Percentiles rank a stretch among this genome's conserved stretches.
These are phyloP conservation scores for Diplogasteroides magnus DNA, from an alignment of 1,140 invertebrate genomes.

Conservation along the genomic window DNA sequence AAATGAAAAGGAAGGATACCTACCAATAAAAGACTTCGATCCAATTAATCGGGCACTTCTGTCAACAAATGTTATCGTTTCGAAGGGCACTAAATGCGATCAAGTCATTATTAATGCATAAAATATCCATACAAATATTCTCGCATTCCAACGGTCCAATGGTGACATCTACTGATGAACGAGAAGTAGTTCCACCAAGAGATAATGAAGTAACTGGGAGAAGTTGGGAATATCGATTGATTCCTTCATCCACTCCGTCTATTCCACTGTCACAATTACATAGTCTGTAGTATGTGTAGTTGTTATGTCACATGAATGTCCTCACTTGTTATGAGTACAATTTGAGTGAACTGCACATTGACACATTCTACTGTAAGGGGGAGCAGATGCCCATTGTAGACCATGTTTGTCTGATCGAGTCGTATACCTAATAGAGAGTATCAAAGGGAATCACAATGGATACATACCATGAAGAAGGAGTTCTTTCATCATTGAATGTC, in stretches of 20 bases:
- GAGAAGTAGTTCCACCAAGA: constrained; percentile 43
- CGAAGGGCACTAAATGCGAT: constrained; percentile 44
- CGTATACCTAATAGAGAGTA: constrained; percentile 31
- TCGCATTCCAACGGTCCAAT: constrained; percentile 46
- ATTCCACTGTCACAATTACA: constrained; percentile 52
- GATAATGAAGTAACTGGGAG: constrained; percentile 52
- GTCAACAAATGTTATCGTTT: constrained; percentile 50
- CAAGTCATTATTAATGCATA: not conserved
- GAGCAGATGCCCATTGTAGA: constrained; percentile 49
- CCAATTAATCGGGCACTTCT: constrained; percentile 51
- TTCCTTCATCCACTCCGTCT: constrained; percentile 48
- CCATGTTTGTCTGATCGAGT: constrained; percentile 53
- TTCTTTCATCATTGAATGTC: constrained; percentile 46
- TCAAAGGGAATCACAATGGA: not conserved
- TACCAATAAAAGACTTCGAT: no score
- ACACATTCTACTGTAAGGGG: constrained; percentile 50
- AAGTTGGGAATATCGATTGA: constrained; percentile 46
- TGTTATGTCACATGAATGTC: not conserved
- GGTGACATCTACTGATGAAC: constrained; percentile 37
- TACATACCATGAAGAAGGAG: constrained; percentile 45
- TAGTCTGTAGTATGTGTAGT: constrained; percentile 17
- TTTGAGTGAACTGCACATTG: constrained; percentile 52
- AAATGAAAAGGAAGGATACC: constrained; percentile 39
- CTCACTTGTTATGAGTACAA: constrained; percentile 37
- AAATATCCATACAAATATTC: constrained; percentile 5